Evolutionary conservation across 2,888 invertebrate genomes (phyloP).

Genomic region (Bombylius discolor): DNA sequence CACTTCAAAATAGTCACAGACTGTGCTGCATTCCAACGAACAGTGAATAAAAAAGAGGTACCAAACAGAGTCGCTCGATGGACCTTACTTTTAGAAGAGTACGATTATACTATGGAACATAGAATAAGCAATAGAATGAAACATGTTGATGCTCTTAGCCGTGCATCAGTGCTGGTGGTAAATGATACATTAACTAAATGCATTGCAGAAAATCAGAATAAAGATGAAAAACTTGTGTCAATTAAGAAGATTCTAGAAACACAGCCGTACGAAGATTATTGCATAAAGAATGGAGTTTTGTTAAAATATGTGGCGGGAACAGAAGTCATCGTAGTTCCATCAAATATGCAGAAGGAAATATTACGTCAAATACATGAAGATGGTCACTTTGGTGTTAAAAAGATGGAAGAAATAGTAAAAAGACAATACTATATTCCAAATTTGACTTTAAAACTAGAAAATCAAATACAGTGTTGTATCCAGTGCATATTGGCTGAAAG

Average conservation of each 20-base stretch:
- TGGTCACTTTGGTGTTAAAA: slow-evolving; percentile 26
- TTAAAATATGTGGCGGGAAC: neutral
- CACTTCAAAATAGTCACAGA: neutral
- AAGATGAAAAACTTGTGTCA: neutral
- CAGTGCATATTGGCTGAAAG: slow-evolving; percentile 14
- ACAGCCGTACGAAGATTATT: neutral
- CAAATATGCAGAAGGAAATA: slow-evolving; percentile 23
- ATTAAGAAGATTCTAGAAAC: neutral
- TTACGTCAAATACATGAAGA: slow-evolving; percentile 23
- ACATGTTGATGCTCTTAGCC: slow-evolving; percentile 23
- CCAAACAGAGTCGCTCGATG: slow-evolving; percentile 21
- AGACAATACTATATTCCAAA: slow-evolving; percentile 19
- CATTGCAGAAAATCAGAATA: neutral
- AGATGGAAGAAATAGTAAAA: slow-evolving; percentile 18
- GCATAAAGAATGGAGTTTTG: neutral
- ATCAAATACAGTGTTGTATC: slow-evolving; percentile 4
- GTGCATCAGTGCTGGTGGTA: neutral
- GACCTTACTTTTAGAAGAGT: slow-evolving; percentile 21
- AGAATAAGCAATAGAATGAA: slow-evolving; percentile 23
- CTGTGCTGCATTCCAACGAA: slow-evolving; percentile 4
- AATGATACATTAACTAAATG: neutral
- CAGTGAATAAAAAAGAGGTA: slow-evolving; percentile 19
- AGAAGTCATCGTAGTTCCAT: slow-evolving; percentile 21
- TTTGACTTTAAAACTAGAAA: slow-evolving; percentile 1
- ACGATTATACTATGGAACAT: slow-evolving; percentile 22